Evolutionary conservation across 2,888 invertebrate species (phyloP).

Genomic region (Hemithea aestivaria): DNA sequence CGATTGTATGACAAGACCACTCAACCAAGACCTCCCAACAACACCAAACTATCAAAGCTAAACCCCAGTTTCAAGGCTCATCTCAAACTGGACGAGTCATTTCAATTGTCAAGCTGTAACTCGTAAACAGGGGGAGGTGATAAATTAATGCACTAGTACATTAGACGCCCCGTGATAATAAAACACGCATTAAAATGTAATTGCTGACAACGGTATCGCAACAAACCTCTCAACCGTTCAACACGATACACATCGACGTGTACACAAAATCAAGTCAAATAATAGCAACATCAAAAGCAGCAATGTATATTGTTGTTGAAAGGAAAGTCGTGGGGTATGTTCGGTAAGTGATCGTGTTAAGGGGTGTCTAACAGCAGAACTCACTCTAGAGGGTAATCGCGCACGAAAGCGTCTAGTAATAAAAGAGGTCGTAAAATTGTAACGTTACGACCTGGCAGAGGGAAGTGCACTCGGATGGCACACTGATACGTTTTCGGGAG

Average conservation of each 20-base stretch:
- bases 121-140: conserved; percentile 73
- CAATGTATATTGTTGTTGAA: conserved; percentile 41
- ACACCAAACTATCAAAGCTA: conserved; percentile 29
- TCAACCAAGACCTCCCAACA: conserved; percentile 43
- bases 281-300: no score
- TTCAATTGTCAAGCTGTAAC: conserved; percentile 72
- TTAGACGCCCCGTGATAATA: conserved; percentile 73
- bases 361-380: conserved; percentile 75
- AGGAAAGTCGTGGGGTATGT: conserved; percentile 32
- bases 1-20: conserved; percentile 63
- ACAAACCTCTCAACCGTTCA: no score
- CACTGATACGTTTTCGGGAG: conserved; percentile 69
- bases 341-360: conserved; percentile 49
- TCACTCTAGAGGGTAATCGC: conserved; percentile 78
- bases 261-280: no score
- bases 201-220: conserved; percentile 57
- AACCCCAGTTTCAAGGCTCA: conserved; percentile 41
- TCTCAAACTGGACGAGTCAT: conserved; percentile 47
- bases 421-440: conserved; percentile 76
- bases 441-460: conserved; percentile 73
- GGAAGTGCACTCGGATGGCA: conserved; percentile 71
- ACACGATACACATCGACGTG: no score
- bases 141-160: conserved; percentile 76
- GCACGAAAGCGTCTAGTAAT: conserved; percentile 79
- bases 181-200: conserved; percentile 76